These are phyloP conservation scores for Nesoenas mayeri DNA, from an alignment of 2,113 vertebrate genomes.

Conservation along the genomic window DNA sequence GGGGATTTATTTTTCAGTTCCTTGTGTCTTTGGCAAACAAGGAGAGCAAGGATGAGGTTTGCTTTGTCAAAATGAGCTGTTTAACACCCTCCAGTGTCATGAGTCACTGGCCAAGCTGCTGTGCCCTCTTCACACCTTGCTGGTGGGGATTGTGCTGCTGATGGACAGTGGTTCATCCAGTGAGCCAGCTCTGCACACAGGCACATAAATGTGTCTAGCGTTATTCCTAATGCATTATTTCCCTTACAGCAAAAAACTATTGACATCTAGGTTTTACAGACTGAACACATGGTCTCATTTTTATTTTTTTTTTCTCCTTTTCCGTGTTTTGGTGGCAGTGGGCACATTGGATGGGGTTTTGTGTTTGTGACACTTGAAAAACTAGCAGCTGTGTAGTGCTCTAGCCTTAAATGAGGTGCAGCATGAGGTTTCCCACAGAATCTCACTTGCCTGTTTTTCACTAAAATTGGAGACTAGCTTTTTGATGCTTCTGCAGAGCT, in stretches of 20 bases:
- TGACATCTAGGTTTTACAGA: slow-evolving; percentile 35
- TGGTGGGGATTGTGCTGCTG: not conserved
- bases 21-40: not conserved
- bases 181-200: not conserved
- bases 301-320: not conserved
- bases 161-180: not conserved
- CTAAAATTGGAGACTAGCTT: slow-evolving; percentile 1
- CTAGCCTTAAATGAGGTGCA: slow-evolving; percentile 37
- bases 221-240: not conserved
- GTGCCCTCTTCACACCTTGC: not conserved
- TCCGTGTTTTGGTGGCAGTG: slow-evolving; percentile 39
- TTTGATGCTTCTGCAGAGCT: not conserved
- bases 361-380: slow-evolving; percentile 49
- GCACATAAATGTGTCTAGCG: not conserved
- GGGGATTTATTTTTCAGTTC: not conserved
- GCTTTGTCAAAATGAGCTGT: not conserved
- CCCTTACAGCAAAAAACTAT: not conserved
- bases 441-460: slow-evolving; percentile 6
- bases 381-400: slow-evolving; percentile 22
- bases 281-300: slow-evolving; percentile 21
- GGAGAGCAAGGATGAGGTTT: not conserved
- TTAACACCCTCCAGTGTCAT: not conserved
- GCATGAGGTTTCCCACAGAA: slow-evolving; percentile 34
- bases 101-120: not conserved
- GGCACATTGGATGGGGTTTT: slow-evolving; percentile 26